These are phyloP conservation scores for Bombus fervidus DNA, from an alignment of 1,140 invertebrate genomes.

Conservation along the genomic window DNA sequence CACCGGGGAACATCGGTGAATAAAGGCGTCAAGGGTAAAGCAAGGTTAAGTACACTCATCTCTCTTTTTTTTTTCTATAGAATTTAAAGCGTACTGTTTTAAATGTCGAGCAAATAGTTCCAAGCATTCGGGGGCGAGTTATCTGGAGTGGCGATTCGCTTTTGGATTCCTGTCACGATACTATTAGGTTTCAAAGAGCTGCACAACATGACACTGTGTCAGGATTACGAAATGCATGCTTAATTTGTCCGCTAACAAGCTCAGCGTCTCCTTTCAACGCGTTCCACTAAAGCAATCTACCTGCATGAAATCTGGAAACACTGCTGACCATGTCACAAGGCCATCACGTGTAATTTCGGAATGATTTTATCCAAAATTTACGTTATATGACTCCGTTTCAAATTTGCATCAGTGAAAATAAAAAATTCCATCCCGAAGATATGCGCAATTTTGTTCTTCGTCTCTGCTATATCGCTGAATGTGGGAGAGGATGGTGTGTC, in stretches of 20 bases:
- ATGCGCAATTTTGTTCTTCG: background rate
- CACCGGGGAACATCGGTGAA: background rate
- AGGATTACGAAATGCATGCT: background rate
- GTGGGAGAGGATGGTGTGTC: no score
- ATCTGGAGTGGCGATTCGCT: background rate
- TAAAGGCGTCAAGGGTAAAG: background rate
- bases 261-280: background rate
- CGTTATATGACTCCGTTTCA: background rate
- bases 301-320: background rate
- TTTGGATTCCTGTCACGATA: background rate
- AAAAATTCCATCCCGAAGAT: background rate
- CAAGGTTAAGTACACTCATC: background rate
- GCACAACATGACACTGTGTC: background rate
- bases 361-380: background rate
- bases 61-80: background rate
- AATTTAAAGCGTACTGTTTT: background rate
- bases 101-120: background rate
- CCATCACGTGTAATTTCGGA: background rate
- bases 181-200: conserved; percentile 2
- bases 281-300: background rate
- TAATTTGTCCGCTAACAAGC: conserved; percentile 19
- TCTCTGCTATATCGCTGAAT: no score
- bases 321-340: no score
- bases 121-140: background rate
- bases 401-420: background rate